Percentiles rank a stretch among this genome's conserved stretches.
Evolutionary conservation across 2,888 invertebrate species (phyloP).

Genomic region (Dynastes maya): DNA sequence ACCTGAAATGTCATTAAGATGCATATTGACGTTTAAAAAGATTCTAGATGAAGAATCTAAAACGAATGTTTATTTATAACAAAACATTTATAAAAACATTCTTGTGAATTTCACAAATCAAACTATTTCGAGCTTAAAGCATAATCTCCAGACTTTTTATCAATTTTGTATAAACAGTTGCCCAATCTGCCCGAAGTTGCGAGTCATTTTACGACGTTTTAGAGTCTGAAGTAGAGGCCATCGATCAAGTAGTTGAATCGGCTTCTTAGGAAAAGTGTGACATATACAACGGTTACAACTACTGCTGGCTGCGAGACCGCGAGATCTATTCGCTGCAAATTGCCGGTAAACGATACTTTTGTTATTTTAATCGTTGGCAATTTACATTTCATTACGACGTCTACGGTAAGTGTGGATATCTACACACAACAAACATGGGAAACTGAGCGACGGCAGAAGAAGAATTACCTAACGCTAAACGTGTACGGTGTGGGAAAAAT

Average conservation of each 20-base stretch:
- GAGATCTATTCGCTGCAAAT: conserved; percentile 7
- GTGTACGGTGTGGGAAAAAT: conserved; percentile 7
- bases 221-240: too few species aligned
- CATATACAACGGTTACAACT: neutral
- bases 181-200: too few species aligned
- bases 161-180: too few species aligned
- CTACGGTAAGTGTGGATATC: conserved; percentile 5
- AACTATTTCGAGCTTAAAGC: too few species aligned
- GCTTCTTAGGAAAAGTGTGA: conserved; percentile 3
- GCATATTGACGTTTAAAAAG: too few species aligned
- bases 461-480: conserved; percentile 15
- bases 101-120: too few species aligned
- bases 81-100: too few species aligned
- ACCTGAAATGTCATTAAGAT: too few species aligned
- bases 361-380: conserved; percentile 42
- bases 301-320: neutral
- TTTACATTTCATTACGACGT: conserved; percentile 40
- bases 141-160: too few species aligned
- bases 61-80: too few species aligned
- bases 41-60: too few species aligned
- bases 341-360: conserved; percentile 38
- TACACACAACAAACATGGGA: conserved; percentile 31
- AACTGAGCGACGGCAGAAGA: neutral
- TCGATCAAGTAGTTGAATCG: neutral
- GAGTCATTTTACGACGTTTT: too few species aligned